Evolutionary conservation across 2,888 invertebrate species (phyloP).

Genomic region (Bhutanitis thaidina): DNA sequence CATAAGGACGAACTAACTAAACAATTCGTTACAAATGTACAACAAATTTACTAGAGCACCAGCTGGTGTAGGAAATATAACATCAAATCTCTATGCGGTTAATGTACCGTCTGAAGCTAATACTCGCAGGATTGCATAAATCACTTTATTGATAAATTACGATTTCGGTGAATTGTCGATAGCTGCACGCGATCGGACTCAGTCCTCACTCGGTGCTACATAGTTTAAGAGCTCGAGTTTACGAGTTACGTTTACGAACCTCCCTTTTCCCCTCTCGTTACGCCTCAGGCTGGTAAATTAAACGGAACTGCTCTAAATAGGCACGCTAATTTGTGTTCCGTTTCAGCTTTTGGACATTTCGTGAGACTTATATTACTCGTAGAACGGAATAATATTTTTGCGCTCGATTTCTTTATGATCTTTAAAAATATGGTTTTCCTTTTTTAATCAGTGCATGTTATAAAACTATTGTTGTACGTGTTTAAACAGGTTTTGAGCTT

Average conservation of each 20-base stretch:
- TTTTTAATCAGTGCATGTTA: too few species aligned
- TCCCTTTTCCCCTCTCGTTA: constrained; percentile 1
- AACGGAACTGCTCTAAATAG: constrained; percentile 46
- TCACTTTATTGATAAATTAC: constrained; percentile 17
- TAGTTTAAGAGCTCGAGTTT: constrained; percentile 13
- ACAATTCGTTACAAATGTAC: too few species aligned
- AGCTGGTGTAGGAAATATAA: constrained; percentile 9
- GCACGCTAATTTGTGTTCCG: constrained; percentile 50
- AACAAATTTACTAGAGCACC: constrained; percentile 9
- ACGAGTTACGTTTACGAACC: constrained; percentile 27
- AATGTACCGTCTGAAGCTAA: constrained; percentile 3
- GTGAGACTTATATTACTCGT: background rate
- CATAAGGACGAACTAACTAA: too few species aligned
- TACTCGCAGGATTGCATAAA: constrained; percentile 1
- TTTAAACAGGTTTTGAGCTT: too few species aligned
- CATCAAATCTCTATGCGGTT: constrained; percentile 7
- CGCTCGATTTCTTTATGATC: too few species aligned
- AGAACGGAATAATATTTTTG: too few species aligned
- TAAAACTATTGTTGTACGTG: too few species aligned
- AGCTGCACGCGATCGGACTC: constrained; percentile 18
- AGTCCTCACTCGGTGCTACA: constrained; percentile 23
- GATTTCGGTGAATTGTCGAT: constrained; percentile 24
- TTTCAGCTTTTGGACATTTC: constrained; percentile 24
- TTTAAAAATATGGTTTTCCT: too few species aligned
- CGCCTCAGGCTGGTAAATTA: constrained; percentile 45